Conservation (phyloP, 2,797 vertebrate genomes). For the Pygocentrus nattereri region DNA sequence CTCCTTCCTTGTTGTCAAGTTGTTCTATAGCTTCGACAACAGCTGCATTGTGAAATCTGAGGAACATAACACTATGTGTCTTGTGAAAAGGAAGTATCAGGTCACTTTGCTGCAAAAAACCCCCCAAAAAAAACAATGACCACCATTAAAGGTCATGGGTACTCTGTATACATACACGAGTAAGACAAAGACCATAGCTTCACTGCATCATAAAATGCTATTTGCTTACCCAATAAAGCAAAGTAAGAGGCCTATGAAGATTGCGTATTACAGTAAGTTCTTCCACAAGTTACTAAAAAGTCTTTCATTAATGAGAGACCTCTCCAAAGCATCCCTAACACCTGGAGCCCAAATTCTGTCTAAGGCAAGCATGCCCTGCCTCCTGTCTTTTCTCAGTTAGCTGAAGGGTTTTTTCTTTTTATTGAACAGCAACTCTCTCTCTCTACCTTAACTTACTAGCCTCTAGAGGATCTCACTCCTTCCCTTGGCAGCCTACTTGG, state of each 20-base stretch:
- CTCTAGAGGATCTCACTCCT: constrained; percentile 36
- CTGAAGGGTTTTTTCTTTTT: constrained; percentile 29
- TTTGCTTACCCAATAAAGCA: not conserved
- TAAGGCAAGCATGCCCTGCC: not conserved
- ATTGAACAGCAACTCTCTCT: constrained; percentile 25
- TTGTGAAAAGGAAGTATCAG: not conserved
- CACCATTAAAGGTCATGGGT: not conserved
- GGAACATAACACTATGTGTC: not conserved
- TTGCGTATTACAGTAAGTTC: not conserved
- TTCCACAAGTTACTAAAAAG: not conserved
- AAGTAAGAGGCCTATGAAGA: not conserved
- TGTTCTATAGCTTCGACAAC: not conserved
- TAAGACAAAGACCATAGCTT: not conserved
- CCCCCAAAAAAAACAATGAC: not conserved
- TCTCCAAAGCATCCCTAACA: not conserved
- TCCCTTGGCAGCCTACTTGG: constrained; percentile 24
- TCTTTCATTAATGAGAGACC: not conserved
- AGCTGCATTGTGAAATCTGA: constrained; percentile 6
- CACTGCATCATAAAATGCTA: not conserved
- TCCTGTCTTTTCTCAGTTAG: constrained; percentile 15
- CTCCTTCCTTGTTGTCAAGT: not conserved
- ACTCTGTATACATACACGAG: not conserved
- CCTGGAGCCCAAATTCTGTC: not conserved
- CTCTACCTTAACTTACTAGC: constrained; percentile 32
- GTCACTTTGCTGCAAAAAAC: not conserved